Conservation (phyloP, 1,140 invertebrate genomes). For the Gyrodactylus salaris region DNA sequence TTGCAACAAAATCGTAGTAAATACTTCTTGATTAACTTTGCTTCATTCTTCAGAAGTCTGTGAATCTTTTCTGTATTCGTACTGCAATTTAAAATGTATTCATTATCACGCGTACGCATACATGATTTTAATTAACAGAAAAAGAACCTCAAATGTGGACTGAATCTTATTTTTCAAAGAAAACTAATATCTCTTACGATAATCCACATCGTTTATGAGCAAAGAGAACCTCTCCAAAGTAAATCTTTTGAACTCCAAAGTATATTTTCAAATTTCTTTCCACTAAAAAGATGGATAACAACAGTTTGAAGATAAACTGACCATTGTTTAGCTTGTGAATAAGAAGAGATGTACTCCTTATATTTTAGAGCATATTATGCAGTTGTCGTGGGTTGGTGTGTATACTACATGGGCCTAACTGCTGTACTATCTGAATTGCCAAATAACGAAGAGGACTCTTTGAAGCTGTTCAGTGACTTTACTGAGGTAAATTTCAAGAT, state of each 20-base stretch:
- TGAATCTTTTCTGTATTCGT: no score
- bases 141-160: no score
- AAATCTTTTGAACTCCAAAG: neutral
- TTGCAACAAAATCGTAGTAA: no score
- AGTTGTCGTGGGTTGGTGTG: constrained; percentile 16
- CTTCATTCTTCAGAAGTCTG: no score
- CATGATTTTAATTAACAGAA: no score
- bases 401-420: constrained; percentile 13
- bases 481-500: constrained; percentile 11
- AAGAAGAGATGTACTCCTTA: no score
- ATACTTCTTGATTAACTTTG: no score
- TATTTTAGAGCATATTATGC: constrained; percentile 14
- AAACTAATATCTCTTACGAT: neutral
- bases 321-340: no score
- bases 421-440: constrained; percentile 13
- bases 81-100: no score
- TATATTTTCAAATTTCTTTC: neutral
- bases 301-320: no score
- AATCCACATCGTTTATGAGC: neutral
- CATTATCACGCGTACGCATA: no score
- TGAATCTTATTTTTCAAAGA: neutral
- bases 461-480: constrained; percentile 13
- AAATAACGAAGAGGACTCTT: constrained; percentile 10
- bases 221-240: no score
- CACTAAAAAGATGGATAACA: neutral